Conservation (phyloP, 2,888 invertebrate genomes). For the Drosophila peninsularis region DNA sequence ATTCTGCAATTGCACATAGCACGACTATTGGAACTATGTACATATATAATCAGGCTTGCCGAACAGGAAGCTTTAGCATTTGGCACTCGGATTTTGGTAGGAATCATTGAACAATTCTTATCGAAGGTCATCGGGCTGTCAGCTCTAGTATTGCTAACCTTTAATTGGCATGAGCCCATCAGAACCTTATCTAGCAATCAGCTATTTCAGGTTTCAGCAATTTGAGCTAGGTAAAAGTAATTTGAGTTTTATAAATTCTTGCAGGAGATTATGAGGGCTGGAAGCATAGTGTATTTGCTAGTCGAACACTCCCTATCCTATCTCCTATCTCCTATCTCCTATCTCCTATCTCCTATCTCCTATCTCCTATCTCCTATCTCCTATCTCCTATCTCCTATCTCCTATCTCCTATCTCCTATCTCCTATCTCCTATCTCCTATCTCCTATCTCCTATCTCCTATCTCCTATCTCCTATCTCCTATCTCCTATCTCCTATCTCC, state of each 20-base stretch:
- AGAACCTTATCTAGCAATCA: neutral
- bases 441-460: too few relatives aligned
- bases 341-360: neutral
- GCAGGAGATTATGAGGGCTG: too few relatives aligned
- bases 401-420: neutral
- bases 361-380: neutral
- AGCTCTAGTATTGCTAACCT: too few relatives aligned
- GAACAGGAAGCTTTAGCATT: slow-evolving; percentile 1
- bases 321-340: neutral
- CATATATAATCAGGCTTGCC: neutral
- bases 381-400: neutral
- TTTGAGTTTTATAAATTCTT: neutral
- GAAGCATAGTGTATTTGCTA: too few relatives aligned
- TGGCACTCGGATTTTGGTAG: neutral
- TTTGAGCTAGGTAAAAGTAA: neutral
- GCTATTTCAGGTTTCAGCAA: neutral
- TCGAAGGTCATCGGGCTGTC: neutral
- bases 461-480: neutral
- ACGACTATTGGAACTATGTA: too few relatives aligned
- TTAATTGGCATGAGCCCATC: neutral
- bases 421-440: neutral
- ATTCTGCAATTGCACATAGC: slow-evolving; percentile 40
- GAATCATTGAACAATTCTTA: neutral
- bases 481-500: neutral
- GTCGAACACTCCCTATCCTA: too few relatives aligned